phyloP scores from a whole-genome alignment of 2,797 vertebrate genomes.

The Nyctalus aviator region DNA sequence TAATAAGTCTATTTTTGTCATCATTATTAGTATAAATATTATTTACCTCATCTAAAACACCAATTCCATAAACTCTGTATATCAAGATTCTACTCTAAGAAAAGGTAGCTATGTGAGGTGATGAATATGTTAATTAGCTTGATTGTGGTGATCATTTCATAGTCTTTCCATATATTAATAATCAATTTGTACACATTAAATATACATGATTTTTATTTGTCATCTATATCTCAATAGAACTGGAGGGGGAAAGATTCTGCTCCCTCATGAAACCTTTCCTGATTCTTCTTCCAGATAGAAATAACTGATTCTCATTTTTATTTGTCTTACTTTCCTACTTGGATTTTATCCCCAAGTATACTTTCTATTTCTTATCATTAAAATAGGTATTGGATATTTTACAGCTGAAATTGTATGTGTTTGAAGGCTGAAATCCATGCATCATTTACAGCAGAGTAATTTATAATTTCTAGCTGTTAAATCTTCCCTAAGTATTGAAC shows the following conservation, averaged over 20 bases:
- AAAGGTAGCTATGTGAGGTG: neutral
- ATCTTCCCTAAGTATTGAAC: conserved; percentile 20
- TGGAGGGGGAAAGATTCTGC: neutral
- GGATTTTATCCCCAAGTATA: neutral
- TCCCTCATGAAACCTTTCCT: neutral
- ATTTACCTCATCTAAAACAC: neutral
- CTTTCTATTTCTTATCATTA: conserved; percentile 15
- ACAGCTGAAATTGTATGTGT: neutral
- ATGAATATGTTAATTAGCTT: neutral
- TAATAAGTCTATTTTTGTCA: neutral
- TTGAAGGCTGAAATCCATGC: conserved; percentile 34
- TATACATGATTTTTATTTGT: neutral
- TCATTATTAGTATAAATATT: neutral
- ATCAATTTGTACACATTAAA: neutral
- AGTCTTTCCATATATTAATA: neutral
- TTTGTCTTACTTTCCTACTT: neutral
- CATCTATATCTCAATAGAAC: neutral
- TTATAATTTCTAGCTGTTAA: conserved; percentile 46
- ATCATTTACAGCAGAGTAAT: conserved; percentile 13
- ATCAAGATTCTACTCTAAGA: neutral
- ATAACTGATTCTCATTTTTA: conserved; percentile 13
- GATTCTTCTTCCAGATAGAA: conserved; percentile 23
- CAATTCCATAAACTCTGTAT: neutral
- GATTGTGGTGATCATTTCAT: neutral
- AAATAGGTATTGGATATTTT: neutral